These are phyloP conservation scores for Phrynocephalus vlangalii DNA, from an alignment of 2,797 vertebrate species.

Conservation along the genomic window DNA sequence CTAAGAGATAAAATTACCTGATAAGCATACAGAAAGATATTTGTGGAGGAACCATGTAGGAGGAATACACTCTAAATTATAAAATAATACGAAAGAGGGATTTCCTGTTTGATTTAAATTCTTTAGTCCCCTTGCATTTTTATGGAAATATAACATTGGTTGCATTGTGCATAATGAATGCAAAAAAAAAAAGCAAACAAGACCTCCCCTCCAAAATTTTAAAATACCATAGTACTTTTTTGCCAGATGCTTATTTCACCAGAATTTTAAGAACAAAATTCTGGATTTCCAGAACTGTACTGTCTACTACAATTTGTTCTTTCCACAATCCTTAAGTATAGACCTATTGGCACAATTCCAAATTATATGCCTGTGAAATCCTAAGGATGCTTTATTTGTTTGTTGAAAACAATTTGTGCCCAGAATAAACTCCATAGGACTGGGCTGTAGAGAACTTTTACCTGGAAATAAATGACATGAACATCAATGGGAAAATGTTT, in stretches of 20 bases:
- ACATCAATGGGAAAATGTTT: neutral
- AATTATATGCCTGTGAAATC: constrained; percentile 14
- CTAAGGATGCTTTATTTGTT: constrained; percentile 7
- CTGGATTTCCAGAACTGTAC: neutral
- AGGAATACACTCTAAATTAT: neutral
- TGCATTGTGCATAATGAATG: neutral
- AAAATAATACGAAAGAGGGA: neutral
- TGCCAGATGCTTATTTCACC: neutral
- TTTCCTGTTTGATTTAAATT: neutral
- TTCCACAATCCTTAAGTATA: neutral
- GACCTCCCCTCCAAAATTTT: no score
- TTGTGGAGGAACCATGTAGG: no score
- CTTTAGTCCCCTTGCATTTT: neutral
- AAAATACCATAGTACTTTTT: neutral
- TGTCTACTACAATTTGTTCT: neutral
- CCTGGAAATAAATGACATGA: neutral
- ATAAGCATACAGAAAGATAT: neutral
- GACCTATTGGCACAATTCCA: neutral
- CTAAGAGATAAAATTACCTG: neutral
- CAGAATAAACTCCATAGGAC: neutral
- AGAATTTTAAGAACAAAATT: neutral
- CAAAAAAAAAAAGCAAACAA: no score
- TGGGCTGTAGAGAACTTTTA: neutral
- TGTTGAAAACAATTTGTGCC: neutral
- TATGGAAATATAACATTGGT: neutral